These are phyloP conservation scores for Mormyrops attenuatus DNA, from an alignment of 2,797 vertebrate species.

Conservation along the genomic window DNA sequence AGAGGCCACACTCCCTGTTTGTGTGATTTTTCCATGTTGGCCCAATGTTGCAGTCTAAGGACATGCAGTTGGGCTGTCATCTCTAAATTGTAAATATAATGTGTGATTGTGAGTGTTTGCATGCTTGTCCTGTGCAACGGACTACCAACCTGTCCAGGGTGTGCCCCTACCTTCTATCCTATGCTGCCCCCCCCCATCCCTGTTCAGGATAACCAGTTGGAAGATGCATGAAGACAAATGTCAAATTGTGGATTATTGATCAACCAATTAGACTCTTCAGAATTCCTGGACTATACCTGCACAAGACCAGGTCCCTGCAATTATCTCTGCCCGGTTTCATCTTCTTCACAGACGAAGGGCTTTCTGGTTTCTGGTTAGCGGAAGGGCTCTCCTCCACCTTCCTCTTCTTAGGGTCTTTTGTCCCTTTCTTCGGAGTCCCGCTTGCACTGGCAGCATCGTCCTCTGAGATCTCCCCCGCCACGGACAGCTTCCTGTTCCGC, in stretches of 20 bases:
- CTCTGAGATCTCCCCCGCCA: conserved; percentile 68
- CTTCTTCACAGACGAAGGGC: conserved; percentile 58
- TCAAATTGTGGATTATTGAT: not conserved
- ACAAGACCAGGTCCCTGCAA: conserved; percentile 68
- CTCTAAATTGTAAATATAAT: not conserved
- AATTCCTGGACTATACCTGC: conserved; percentile 61
- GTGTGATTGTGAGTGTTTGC: not conserved
- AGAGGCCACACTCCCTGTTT: not conserved
- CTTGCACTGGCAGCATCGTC: conserved; percentile 66
- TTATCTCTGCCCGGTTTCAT: conserved; percentile 64
- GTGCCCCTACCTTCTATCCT: not conserved
- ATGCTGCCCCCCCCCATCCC: not conserved
- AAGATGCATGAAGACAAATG: not conserved
- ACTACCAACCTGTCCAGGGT: not conserved
- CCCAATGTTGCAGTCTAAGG: not conserved
- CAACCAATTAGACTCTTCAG: not conserved
- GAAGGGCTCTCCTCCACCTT: conserved; percentile 67
- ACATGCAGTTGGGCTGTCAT: not conserved
- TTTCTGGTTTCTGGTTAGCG: conserved; percentile 63
- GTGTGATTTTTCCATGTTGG: not conserved
- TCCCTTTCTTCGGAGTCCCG: conserved; percentile 65
- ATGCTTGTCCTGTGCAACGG: not conserved
- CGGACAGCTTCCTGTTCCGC: conserved; percentile 67
- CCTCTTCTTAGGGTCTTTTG: conserved; percentile 70
- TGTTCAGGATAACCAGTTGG: not conserved